These are phyloP conservation scores for Ptilodon capucinus DNA, from an alignment of 2,888 invertebrate species.

Conservation along the genomic window DNA sequence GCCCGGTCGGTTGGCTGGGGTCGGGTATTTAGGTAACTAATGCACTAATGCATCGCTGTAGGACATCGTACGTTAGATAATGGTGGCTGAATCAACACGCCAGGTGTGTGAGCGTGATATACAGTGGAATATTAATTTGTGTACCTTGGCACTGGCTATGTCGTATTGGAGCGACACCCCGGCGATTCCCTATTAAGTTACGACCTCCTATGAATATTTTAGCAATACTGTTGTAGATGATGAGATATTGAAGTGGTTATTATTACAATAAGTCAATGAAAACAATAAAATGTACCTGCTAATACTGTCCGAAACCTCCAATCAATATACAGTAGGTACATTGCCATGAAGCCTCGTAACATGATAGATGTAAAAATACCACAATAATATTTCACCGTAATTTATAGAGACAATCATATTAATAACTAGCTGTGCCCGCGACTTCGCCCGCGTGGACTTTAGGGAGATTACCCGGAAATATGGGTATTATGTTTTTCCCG, in stretches of 20 bases:
- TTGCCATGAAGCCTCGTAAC: too few relatives aligned
- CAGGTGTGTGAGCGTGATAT: slow-evolving; percentile 59
- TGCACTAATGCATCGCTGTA: slow-evolving; percentile 49
- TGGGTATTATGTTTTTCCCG: too few relatives aligned
- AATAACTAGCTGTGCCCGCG: too few relatives aligned
- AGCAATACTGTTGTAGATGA: background rate
- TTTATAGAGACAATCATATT: too few relatives aligned
- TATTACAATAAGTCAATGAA: background rate
- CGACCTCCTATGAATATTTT: slow-evolving; percentile 14
- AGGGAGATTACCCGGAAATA: too few relatives aligned
- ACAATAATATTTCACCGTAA: too few relatives aligned
- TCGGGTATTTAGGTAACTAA: slow-evolving; percentile 27
- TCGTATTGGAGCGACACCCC: slow-evolving; percentile 27
- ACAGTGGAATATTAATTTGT: slow-evolving; percentile 73
- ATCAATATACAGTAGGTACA: too few relatives aligned
- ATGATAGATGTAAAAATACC: too few relatives aligned
- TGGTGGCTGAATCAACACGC: slow-evolving; percentile 68
- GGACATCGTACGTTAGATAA: slow-evolving; percentile 57
- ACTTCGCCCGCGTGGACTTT: too few relatives aligned
- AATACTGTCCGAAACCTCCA: too few relatives aligned
- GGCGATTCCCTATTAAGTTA: slow-evolving; percentile 19
- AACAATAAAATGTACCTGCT: background rate
- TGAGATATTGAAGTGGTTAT: background rate
- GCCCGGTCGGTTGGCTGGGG: slow-evolving; percentile 16
- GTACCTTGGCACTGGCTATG: slow-evolving; percentile 53